These are phyloP conservation scores for Microchrysa polita DNA, from an alignment of 2,888 invertebrate species.

Conservation along the genomic window DNA sequence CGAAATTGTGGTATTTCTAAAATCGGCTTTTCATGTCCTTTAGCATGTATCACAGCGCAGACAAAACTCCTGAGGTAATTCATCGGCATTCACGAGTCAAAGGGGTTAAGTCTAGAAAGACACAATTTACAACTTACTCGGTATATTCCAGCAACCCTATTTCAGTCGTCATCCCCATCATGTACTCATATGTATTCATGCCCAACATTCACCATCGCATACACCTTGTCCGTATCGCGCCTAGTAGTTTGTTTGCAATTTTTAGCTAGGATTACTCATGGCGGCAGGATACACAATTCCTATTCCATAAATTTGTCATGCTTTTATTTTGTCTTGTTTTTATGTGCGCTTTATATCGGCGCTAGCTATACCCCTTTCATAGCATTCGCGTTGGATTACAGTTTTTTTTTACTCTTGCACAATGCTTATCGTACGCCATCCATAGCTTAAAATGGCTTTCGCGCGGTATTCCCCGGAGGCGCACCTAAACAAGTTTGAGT, in stretches of 20 bases:
- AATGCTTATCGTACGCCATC: neutral
- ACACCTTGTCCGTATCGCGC: neutral
- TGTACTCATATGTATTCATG: neutral
- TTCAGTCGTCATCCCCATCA: neutral
- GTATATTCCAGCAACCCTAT: too few species aligned
- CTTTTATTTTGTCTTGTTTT: neutral
- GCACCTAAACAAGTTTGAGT: neutral
- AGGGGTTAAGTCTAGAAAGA: neutral
- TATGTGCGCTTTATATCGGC: neutral
- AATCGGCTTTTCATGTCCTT: neutral
- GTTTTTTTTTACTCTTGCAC: neutral
- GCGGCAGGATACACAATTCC: neutral
- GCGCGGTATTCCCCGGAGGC: neutral
- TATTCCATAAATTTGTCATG: constrained; percentile 11
- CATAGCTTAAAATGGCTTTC: constrained; percentile 3
- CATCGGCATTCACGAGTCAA: neutral
- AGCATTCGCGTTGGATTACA: too few species aligned
- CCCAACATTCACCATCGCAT: neutral
- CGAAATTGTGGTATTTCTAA: neutral
- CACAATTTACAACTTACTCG: constrained; percentile 1
- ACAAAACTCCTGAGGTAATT: neutral
- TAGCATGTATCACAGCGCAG: neutral
- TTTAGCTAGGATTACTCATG: neutral
- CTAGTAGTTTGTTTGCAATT: too few species aligned
- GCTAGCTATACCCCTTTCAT: neutral